These are phyloP conservation scores for Psittacula echo DNA, from an alignment of 2,797 vertebrate species.

Conservation along the genomic window DNA sequence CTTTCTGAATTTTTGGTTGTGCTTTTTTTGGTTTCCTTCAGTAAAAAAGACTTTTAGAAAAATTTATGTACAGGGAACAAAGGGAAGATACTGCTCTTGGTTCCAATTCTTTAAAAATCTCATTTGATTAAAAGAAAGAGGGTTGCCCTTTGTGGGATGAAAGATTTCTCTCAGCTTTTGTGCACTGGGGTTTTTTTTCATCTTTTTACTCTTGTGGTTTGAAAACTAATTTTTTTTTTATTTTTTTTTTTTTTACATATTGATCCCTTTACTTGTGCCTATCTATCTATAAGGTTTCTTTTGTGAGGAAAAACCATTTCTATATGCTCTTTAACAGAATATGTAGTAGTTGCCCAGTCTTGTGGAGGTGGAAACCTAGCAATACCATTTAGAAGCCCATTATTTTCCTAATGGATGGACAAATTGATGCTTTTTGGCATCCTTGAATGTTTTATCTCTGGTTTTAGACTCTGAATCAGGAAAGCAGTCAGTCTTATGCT, in stretches of 20 bases:
- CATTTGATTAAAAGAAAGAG: neutral
- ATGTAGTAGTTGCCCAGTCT: neutral
- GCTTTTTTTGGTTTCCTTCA: neutral
- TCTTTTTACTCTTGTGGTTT: neutral
- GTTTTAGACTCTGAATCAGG: neutral
- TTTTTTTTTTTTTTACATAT: neutral
- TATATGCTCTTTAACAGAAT: neutral
- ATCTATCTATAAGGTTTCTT: neutral
- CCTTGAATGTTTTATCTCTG: neutral
- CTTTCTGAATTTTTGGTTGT: neutral
- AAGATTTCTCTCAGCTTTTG: neutral
- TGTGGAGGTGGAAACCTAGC: neutral
- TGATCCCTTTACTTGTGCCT: neutral
- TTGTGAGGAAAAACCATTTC: neutral
- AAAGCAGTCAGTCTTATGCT: neutral
- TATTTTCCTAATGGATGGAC: neutral
- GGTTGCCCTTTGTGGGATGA: neutral
- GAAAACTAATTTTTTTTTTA: neutral
- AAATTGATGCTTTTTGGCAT: neutral
- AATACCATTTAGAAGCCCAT: neutral
- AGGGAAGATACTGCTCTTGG: neutral
- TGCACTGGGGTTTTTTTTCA: neutral
- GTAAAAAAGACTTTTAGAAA: neutral
- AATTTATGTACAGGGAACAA: neutral
- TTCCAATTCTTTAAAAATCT: neutral